Evolutionary conservation across 1,140 invertebrate species (phyloP).

Genomic region (Saccostrea glomerata): DNA sequence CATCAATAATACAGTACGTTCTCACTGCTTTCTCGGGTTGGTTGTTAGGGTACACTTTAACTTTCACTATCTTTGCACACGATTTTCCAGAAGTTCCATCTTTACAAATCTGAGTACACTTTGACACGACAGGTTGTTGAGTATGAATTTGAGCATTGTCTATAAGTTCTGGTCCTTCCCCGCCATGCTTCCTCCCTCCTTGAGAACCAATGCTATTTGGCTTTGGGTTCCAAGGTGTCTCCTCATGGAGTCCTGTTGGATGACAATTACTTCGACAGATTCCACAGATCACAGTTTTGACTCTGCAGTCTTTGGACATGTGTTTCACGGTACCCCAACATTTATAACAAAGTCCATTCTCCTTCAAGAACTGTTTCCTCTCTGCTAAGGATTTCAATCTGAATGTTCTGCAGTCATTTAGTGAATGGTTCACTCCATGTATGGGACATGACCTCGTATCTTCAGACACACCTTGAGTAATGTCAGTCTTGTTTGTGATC

Average conservation of each 20-base stretch:
- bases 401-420: conserved; percentile 41
- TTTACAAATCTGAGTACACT: conserved; percentile 44
- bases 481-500: not conserved
- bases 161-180: not conserved
- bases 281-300: not conserved
- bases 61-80: conserved; percentile 47
- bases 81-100: conserved; percentile 41
- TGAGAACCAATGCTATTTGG: not conserved
- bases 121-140: not conserved
- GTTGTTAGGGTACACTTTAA: conserved; percentile 31
- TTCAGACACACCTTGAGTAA: not conserved
- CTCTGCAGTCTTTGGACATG: not conserved
- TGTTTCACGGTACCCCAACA: conserved; percentile 45
- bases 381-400: conserved; percentile 16
- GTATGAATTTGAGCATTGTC: not conserved
- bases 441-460: not conserved
- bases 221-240: not conserved
- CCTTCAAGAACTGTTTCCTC: conserved; percentile 45
- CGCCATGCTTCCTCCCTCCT: conserved; percentile 26
- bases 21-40: conserved; percentile 7
- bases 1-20: conserved; percentile 50
- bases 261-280: not conserved
- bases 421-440: conserved; percentile 22
- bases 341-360: conserved; percentile 47
- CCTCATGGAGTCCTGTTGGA: not conserved